A percentile compares a stretch with the other conserved stretches of the same genome.
Evolutionary conservation across 2,113 vertebrate genomes (phyloP).

Genomic region (crab-eating macaque (Macaca fascicularis)): DNA sequence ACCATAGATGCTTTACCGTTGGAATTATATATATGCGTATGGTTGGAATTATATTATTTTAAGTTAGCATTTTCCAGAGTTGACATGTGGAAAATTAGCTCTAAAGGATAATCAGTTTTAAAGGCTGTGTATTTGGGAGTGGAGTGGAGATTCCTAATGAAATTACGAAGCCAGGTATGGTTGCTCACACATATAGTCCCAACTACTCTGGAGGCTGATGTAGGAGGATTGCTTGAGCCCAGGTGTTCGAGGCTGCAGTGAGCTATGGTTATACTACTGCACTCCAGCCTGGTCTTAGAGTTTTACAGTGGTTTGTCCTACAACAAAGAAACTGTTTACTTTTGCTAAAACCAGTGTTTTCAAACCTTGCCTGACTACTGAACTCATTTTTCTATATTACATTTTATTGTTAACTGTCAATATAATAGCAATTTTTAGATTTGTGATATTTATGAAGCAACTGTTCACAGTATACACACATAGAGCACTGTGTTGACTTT

Average conservation of each 20-base stretch:
- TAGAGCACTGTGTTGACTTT: not conserved
- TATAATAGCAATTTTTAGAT: not conserved
- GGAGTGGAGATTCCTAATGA: not conserved
- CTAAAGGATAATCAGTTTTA: not conserved
- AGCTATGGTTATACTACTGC: too few species aligned
- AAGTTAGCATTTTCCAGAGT: not conserved
- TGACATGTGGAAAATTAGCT: not conserved
- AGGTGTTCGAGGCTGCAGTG: too few species aligned
- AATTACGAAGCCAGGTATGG: not conserved
- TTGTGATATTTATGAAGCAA: not conserved
- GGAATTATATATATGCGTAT: not conserved
- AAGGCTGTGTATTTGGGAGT: not conserved
- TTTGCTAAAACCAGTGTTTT: not conserved
- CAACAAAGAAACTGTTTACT: not conserved
- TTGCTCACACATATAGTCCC: too few species aligned
- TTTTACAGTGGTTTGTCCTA: not conserved
- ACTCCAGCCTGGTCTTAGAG: not conserved
- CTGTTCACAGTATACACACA: too few species aligned
- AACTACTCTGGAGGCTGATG: too few species aligned
- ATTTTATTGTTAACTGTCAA: not conserved
- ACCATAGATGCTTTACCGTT: not conserved
- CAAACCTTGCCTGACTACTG: not conserved
- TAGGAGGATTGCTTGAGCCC: too few species aligned
- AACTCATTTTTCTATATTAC: not conserved
- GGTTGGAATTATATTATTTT: not conserved